phyloP scores from a whole-genome alignment of 2,888 invertebrate species.

The Tromatobia lineatoria region DNA sequence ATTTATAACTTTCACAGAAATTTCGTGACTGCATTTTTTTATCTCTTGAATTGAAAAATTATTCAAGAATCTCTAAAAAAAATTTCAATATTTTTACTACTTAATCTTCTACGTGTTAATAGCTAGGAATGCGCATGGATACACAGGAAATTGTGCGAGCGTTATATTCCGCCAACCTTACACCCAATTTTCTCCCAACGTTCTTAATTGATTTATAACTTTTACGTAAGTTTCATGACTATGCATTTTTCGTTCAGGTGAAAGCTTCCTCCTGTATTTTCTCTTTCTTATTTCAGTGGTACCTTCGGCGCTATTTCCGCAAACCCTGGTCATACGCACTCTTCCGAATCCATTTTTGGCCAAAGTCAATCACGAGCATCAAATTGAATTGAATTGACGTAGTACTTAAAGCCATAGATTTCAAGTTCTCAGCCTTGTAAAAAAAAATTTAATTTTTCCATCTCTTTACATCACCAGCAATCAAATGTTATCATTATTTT shows the following conservation, averaged over 20 bases:
- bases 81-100: background rate
- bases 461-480: too few relatives aligned
- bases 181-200: conserved; percentile 33
- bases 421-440: background rate
- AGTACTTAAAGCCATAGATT: background rate
- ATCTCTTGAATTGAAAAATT: too few relatives aligned
- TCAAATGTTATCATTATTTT: too few relatives aligned
- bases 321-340: conserved; percentile 14
- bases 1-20: conserved; percentile 64
- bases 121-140: background rate
- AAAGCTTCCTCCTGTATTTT: conserved; percentile 61
- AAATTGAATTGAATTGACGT: background rate
- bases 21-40: conserved; percentile 39
- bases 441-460: too few relatives aligned
- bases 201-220: conserved; percentile 61
- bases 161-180: conserved; percentile 21
- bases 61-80: too few relatives aligned
- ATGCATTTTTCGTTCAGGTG: conserved; percentile 50
- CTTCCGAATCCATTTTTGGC: conserved; percentile 24
- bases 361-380: background rate
- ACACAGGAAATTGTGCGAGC: background rate
- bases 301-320: conserved; percentile 18
- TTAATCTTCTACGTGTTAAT: background rate
- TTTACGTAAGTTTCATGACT: conserved; percentile 62
- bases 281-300: background rate